Conservation (phyloP, 2,113 vertebrate species). For the Nannobrachium achirus region DNA sequence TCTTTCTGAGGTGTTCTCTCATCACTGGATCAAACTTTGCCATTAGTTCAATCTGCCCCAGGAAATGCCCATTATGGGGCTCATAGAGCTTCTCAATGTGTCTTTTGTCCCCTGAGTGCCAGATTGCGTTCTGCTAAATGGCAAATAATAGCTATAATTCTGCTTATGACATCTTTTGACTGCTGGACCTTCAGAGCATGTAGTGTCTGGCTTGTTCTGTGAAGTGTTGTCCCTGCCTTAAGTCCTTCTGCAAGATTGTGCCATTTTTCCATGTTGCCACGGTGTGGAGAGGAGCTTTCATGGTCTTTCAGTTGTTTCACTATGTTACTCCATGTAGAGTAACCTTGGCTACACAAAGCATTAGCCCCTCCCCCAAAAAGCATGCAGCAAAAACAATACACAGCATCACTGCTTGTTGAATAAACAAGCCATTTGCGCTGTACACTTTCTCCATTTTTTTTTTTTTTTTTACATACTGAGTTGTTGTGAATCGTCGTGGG, state of each 20-base stretch:
- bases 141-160: constrained; percentile 14
- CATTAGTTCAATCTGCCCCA: constrained; percentile 20
- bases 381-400: too few relatives aligned
- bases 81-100: constrained; percentile 12
- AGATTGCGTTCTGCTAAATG: constrained; percentile 19
- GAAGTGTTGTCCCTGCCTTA: background rate
- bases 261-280: constrained; percentile 6
- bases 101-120: constrained; percentile 19
- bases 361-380: too few relatives aligned
- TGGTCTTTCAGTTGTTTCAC: background rate
- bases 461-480: too few relatives aligned
- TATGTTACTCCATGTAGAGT: too few relatives aligned
- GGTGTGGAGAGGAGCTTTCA: constrained; percentile 5
- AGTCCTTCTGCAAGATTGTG: background rate
- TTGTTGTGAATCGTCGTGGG: too few relatives aligned
- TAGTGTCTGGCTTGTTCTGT: background rate
- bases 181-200: constrained; percentile 8
- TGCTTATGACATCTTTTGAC: constrained; percentile 8
- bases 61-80: constrained; percentile 26
- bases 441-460: too few relatives aligned
- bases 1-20: constrained; percentile 12
- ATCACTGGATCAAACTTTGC: constrained; percentile 22
- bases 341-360: too few relatives aligned
- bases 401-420: too few relatives aligned
- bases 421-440: too few relatives aligned